Evolutionary conservation across 2,797 vertebrate genomes (phyloP), one percentile per base, ranked within the genome.

Genomic region (Somateria mollissima): DNA sequence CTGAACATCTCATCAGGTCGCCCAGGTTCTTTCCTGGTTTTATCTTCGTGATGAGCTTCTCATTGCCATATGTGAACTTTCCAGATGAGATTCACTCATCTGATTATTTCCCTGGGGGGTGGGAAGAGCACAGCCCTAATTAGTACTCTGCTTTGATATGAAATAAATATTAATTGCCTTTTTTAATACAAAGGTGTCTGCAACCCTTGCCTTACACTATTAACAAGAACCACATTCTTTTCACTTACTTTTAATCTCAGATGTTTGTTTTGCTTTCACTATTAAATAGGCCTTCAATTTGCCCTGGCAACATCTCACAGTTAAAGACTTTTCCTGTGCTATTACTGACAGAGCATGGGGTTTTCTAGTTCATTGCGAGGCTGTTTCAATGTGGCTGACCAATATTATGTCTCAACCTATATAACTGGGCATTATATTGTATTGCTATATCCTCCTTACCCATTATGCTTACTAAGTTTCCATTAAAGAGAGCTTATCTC

Each of bases 141-240:
- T 94, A 96, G 94, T 87, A 94, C 92, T 86, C 85, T 81, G 77
- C 76, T 93, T 94, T 81, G 83, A 94, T 92, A 92, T 25, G 91
- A 92, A 97, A 95, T 96, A 96, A 97, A 95, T 95, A 96, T 94
- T 96, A 96, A 96, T 96, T 96, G 95, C 85, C 64, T 94, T 96
- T 95, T 95, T 93, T 76, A 92, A 95, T 94, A 80, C 49, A 83
- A 91, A 96, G 71, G 84, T 91, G 76, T 84, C 91, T 88, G 88
- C 70, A 94, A 62, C 36, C 73, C 64, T 82, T 84, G 77, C 62
- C 56, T 94, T 75, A 53, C 11, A 37, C 53, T 79, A 76, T 84
- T 86, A 94, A 83, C 36, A 56, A 71, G 66, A 87, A 51, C 5
- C 2, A 21, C 7, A 9, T 61, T 41, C 22, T 64, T 57, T 53